Evolutionary conservation across 2,113 vertebrate species (phyloP).

Genomic region (Tautogolabrus adspersus): DNA sequence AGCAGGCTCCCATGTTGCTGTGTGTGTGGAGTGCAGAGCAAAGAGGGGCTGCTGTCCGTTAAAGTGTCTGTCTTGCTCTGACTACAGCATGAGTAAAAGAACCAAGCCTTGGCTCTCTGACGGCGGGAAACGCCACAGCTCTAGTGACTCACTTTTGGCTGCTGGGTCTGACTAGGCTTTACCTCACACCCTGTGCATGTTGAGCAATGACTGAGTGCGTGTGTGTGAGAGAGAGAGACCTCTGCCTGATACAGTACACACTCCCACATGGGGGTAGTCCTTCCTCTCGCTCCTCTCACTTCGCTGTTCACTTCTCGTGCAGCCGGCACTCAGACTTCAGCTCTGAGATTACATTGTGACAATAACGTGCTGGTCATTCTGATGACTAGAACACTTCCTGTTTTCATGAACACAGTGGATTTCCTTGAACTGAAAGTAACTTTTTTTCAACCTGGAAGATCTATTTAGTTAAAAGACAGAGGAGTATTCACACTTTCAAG

Average conservation of each 20-base stretch:
- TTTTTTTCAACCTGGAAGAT: background rate
- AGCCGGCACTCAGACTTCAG: conserved; percentile 37
- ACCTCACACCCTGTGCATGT: conserved; percentile 67
- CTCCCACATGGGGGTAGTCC: conserved; percentile 65
- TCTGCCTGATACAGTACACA: conserved; percentile 57
- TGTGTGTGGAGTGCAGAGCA: conserved; percentile 44
- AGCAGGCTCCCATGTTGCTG: conserved; percentile 85
- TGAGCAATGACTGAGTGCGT: conserved; percentile 44
- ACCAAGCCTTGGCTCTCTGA: conserved; percentile 65
- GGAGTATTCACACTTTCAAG: background rate
- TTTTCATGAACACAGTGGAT: conserved; percentile 33
- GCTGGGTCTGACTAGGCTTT: conserved; percentile 74
- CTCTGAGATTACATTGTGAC: conserved; percentile 58
- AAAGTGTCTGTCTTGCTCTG: conserved; percentile 63
- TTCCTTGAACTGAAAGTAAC: background rate
- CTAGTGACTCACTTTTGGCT: conserved; percentile 74
- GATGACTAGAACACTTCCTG: conserved; percentile 25
- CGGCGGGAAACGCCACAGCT: conserved; percentile 67
- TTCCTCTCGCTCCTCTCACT: conserved; percentile 40
- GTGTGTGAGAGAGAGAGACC: conserved; percentile 26
- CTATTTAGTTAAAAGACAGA: background rate
- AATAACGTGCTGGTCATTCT: conserved; percentile 43
- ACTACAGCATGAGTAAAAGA: conserved; percentile 67
- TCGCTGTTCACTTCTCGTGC: conserved; percentile 15
- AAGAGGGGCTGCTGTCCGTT: conserved; percentile 60